Evolutionary conservation across 2,888 invertebrate genomes (phyloP).

Genomic region (Leucophenga montana): DNA sequence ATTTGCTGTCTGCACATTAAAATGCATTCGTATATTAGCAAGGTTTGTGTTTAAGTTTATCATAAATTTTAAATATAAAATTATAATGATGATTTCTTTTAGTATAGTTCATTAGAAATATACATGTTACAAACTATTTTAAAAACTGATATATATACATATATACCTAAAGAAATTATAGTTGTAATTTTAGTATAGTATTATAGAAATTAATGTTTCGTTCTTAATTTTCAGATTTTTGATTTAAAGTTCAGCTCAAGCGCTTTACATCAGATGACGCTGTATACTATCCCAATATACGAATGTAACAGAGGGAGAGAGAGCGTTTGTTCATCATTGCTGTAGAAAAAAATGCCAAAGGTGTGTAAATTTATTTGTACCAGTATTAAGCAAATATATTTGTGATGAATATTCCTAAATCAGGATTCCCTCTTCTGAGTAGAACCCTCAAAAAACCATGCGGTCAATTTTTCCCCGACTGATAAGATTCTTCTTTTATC

Average conservation of each 20-base stretch:
- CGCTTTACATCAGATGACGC: too few relatives aligned
- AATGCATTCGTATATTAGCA: conserved; percentile 30
- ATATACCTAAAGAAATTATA: not conserved
- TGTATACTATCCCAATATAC: too few relatives aligned
- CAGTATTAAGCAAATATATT: not conserved
- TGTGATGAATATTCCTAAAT: conserved; percentile 41
- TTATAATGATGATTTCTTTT: conserved; percentile 31
- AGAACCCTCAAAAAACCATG: conserved; percentile 59
- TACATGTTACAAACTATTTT: conserved; percentile 57
- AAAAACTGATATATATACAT: conserved; percentile 46
- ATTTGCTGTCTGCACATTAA: too few relatives aligned
- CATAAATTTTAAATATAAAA: not conserved
- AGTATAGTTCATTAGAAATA: conserved; percentile 65
- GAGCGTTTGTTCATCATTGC: too few relatives aligned
- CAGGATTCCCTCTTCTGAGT: conserved; percentile 63
- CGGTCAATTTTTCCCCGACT: conserved; percentile 42
- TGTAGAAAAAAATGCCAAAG: too few relatives aligned
- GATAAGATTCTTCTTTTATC: not conserved
- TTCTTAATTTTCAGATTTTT: not conserved
- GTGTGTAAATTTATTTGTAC: conserved; percentile 26
- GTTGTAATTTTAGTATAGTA: not conserved
- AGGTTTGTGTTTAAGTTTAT: not conserved
- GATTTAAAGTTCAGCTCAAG: too few relatives aligned
- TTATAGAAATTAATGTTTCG: not conserved
- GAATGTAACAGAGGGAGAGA: too few relatives aligned